Evolutionary conservation across 2,888 invertebrate species (phyloP), one percentile per base, ranked within the genome.

Genomic region (Ditylenchus weischeri): DNA sequence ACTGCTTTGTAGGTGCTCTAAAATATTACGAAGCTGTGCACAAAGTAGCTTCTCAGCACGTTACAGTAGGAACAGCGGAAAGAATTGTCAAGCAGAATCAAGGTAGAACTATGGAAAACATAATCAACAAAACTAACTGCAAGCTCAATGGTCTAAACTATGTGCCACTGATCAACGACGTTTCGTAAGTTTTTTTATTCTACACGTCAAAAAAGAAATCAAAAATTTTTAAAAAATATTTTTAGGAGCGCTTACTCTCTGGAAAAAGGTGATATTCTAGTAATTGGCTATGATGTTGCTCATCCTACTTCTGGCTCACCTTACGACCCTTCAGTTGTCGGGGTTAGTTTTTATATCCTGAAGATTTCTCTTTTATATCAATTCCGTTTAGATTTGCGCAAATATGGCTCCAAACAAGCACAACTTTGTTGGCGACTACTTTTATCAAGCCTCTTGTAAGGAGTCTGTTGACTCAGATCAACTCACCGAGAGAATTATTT

Each of bases 281-380:
- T 75, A 23, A 71, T 72, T 43, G 72, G 72, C 7, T 74, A 74
- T 50, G 74, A 75, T 57, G 72, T 75, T 18, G 60, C 70, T 11
- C 70, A 70, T 57, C 71, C 70, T 15, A 54, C 11, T 2, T 23
- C 13, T 54, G 54, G 54, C 11, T 18, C 48, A 57, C 15, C 6
- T 65, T 13, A 54, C 43, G 57, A 69, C 13, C 72, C 72, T 0
- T 71, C 73, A 15, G 68, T 61, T 19, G 72, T 72, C 35, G 71
- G 73, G 23, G 43, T 71, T 11, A 10, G 13, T 54, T 54, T 11
- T 54, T 15, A 43, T 2, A 43, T 10, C 2, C 11, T 38, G 38
- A 38, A 38, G n/a, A n/a, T n/a, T 43, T 43, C 13, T 15, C 15
- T 10, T 43, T 43, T 43, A 43, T 2, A 43, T 43, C 43, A 5